Percentiles rank a stretch among this genome's conserved stretches.
phyloP scores from a whole-genome alignment of 2,113 vertebrate genomes.

The Ancistrus triradiatus region DNA sequence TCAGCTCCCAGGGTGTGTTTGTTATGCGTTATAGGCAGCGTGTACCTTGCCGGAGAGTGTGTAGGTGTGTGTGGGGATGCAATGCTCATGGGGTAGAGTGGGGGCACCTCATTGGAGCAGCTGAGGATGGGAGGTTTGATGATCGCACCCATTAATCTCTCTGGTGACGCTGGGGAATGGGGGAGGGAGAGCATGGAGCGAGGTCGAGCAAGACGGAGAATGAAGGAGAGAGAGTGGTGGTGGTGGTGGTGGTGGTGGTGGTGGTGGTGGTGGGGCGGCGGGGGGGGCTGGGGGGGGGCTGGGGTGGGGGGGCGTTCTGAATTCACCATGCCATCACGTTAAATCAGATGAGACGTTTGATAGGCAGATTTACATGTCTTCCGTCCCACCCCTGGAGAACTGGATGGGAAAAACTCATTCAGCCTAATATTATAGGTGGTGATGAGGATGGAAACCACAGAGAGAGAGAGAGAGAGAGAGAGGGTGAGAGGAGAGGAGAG shows the following conservation, averaged over 20 bases:
- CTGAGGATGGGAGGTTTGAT: constrained; percentile 65
- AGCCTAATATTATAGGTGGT: constrained; percentile 32
- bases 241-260: too few species aligned
- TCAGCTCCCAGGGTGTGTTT: constrained; percentile 29
- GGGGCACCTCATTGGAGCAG: constrained; percentile 49
- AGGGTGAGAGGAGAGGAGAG: too few species aligned
- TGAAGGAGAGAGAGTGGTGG: neutral
- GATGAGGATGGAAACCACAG: too few species aligned
- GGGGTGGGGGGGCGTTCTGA: neutral
- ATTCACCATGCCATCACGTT: constrained; percentile 21
- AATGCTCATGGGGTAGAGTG: constrained; percentile 52
- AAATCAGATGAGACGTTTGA: constrained; percentile 31
- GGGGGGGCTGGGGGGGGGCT: too few species aligned
- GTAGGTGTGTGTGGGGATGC: neutral
- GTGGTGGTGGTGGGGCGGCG: neutral
- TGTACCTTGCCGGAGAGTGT: constrained; percentile 3
- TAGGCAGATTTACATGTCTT: constrained; percentile 33
- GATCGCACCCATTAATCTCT: constrained; percentile 77
- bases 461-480: too few species aligned
- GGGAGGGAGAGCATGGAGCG: constrained; percentile 27
- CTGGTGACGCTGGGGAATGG: constrained; percentile 57
- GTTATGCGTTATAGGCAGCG: constrained; percentile 17
- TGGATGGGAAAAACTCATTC: constrained; percentile 41
- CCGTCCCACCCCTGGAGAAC: constrained; percentile 10
- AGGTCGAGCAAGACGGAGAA: constrained; percentile 11